A percentile compares a stretch with the other conserved stretches of the same genome.
Evolutionary conservation across 2,113 vertebrate species (phyloP).

Genomic region (Scophthalmus maximus): DNA sequence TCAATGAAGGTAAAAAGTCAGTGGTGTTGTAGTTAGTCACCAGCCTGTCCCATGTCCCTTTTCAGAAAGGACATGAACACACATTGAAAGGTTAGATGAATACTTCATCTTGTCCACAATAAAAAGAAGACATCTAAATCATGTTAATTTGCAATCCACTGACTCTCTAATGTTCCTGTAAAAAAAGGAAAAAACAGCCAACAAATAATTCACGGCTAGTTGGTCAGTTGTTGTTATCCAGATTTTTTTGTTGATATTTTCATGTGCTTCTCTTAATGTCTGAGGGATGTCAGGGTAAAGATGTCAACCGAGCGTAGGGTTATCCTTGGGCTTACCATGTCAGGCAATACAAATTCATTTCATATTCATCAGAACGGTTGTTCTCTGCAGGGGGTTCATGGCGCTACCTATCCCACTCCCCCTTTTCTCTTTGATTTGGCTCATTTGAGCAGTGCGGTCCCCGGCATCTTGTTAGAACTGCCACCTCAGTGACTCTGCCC

Average conservation of each 20-base stretch:
- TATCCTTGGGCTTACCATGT: constrained; percentile 83
- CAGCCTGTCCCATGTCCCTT: constrained; percentile 44
- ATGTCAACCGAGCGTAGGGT: constrained; percentile 64
- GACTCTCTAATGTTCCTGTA: constrained; percentile 20
- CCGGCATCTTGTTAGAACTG: constrained; percentile 86
- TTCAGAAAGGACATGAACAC: constrained; percentile 36
- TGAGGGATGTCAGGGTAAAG: constrained; percentile 54
- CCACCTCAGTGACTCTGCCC: constrained; percentile 85
- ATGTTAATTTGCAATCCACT: constrained; percentile 41
- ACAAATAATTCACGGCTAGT: constrained; percentile 34
- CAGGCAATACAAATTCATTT: constrained; percentile 84
- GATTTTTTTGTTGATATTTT: constrained; percentile 51
- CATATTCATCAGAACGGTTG: constrained; percentile 84
- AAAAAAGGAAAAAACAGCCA: constrained; percentile 22
- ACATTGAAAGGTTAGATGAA: constrained; percentile 23
- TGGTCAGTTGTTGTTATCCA: constrained; percentile 31
- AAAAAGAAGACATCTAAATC: constrained; percentile 25
- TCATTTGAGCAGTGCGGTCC: constrained; percentile 85
- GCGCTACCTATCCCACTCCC: constrained; percentile 81
- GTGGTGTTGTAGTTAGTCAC: constrained; percentile 39
- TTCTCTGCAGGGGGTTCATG: constrained; percentile 82
- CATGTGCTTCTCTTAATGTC: constrained; percentile 63
- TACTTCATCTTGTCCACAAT: constrained; percentile 44
- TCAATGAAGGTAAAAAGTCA: constrained; percentile 50
- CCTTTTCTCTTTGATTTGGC: constrained; percentile 86